These are phyloP conservation scores for Potamilus streckersoni DNA, from an alignment of 1,140 invertebrate genomes.

Conservation along the genomic window DNA sequence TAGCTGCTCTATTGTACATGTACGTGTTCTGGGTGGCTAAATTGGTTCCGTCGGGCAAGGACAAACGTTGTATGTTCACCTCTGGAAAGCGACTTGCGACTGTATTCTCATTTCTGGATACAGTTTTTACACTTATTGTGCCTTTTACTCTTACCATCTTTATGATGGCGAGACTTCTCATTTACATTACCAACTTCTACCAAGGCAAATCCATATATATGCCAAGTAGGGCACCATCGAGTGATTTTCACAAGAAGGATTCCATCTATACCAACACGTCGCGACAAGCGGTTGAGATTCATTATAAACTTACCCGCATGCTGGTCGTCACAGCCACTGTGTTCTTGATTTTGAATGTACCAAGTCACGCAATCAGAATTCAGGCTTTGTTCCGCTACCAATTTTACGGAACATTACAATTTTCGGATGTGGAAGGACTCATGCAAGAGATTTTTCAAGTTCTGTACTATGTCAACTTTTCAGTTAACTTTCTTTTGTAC, in stretches of 20 bases:
- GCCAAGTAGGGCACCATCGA: constrained; percentile 5
- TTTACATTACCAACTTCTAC: constrained; percentile 45
- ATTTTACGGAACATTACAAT: constrained; percentile 32
- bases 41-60: constrained; percentile 18
- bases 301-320: constrained; percentile 83
- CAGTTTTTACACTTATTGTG: constrained; percentile 71
- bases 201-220: constrained; percentile 3
- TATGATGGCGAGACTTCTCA: constrained; percentile 74
- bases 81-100: constrained; percentile 58
- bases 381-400: constrained; percentile 54
- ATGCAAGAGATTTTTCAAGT: constrained; percentile 73
- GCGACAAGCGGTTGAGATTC: constrained; percentile 66
- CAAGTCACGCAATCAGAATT: constrained; percentile 69
- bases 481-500: constrained; percentile 88
- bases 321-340: constrained; percentile 83
- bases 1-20: constrained; percentile 45
- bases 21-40: constrained; percentile 50
- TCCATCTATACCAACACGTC: not conserved
- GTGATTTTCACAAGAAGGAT: not conserved
- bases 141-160: constrained; percentile 72
- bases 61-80: constrained; percentile 27
- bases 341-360: constrained; percentile 83
- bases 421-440: constrained; percentile 51
- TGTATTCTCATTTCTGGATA: constrained; percentile 73
- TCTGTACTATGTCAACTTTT: constrained; percentile 87